These are phyloP conservation scores for Pongo abelii DNA, from an alignment of 2,113 vertebrate species.

Conservation along the genomic window DNA sequence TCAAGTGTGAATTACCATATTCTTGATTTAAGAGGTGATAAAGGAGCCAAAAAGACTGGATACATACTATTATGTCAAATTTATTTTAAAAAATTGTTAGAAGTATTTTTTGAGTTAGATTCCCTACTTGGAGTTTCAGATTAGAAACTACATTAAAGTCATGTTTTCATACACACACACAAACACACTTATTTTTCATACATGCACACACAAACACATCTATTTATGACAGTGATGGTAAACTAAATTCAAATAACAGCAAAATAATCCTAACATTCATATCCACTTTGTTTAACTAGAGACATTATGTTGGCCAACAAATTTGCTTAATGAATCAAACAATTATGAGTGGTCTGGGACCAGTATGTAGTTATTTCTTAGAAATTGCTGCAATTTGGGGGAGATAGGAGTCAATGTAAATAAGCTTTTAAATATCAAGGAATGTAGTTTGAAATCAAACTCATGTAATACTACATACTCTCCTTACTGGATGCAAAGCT, in stretches of 20 bases:
- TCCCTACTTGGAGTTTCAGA: neutral
- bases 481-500: neutral
- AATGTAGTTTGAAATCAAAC: neutral
- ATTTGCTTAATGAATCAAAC: neutral
- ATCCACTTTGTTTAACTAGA: neutral
- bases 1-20: neutral
- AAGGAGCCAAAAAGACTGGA: neutral
- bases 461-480: neutral
- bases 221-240: neutral
- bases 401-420: neutral
- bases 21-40: constrained; percentile 1
- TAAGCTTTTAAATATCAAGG: neutral
- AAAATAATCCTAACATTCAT: neutral
- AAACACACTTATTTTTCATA: neutral
- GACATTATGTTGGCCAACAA: neutral
- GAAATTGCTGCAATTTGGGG: neutral
- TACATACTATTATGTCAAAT: neutral
- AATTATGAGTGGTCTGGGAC: neutral
- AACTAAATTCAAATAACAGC: neutral
- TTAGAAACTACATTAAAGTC: neutral
- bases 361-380: neutral
- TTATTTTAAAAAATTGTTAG: neutral
- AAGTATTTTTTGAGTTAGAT: neutral
- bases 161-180: neutral
- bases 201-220: neutral